Percentiles rank a stretch among this genome's conserved stretches.
phyloP scores from a whole-genome alignment of 1,140 invertebrate genomes.

The Zaprionus capensis region DNA sequence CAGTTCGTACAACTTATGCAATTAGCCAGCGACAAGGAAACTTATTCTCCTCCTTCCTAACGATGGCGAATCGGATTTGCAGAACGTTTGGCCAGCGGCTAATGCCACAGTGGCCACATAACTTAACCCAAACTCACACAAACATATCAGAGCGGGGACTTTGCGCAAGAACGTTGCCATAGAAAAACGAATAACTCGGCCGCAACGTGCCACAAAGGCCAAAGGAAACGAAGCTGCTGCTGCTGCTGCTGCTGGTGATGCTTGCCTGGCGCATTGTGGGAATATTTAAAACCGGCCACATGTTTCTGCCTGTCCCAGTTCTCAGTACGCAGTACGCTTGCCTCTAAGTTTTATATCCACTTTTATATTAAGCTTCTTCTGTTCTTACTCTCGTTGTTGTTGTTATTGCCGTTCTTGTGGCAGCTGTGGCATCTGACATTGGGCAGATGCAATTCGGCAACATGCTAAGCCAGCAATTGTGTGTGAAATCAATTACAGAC shows the following conservation, averaged over 20 bases:
- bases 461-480: constrained; percentile 57
- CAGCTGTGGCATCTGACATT: constrained; percentile 27
- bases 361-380: background rate
- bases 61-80: constrained; percentile 4
- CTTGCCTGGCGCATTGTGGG: constrained; percentile 49
- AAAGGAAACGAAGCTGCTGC: constrained; percentile 10
- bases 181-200: constrained; percentile 64
- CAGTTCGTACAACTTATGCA: background rate
- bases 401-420: constrained; percentile 30
- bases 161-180: constrained; percentile 64
- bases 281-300: constrained; percentile 71
- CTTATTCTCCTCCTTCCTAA: background rate
- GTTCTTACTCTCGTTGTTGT: background rate
- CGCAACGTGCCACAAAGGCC: constrained; percentile 23
- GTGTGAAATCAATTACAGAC: constrained; percentile 32
- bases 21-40: background rate
- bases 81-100: constrained; percentile 37
- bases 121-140: constrained; percentile 57
- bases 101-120: constrained; percentile 62
- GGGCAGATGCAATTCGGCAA: constrained; percentile 54
- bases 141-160: constrained; percentile 73
- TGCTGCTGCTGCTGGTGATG: background rate
- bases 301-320: constrained; percentile 20
- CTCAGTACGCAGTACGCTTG: background rate
- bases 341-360: background rate